phyloP scores from a whole-genome alignment of 2,888 invertebrate species.

The Notodonta ziczac region DNA sequence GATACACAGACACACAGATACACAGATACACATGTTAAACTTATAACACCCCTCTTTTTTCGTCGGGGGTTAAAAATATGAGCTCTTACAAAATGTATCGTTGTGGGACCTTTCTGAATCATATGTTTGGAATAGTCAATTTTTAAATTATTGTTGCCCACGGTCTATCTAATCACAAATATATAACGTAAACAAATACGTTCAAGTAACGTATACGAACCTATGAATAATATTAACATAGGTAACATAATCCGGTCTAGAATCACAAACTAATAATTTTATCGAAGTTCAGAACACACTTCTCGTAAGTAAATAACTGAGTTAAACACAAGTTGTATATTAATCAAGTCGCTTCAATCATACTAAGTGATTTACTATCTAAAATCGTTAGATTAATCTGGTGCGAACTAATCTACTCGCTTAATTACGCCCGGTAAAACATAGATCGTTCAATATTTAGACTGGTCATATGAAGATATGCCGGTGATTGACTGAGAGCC shows the following conservation, averaged over 20 bases:
- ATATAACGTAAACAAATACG: background rate
- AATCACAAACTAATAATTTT: background rate
- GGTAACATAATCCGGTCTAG: constrained; percentile 17
- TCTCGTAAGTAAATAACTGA: constrained; percentile 10
- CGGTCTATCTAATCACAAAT: background rate
- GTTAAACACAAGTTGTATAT: constrained; percentile 42
- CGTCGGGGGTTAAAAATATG: too few relatives aligned
- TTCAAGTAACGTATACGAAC: background rate
- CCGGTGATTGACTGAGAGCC: too few relatives aligned
- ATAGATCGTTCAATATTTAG: constrained; percentile 14
- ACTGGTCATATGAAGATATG: background rate
- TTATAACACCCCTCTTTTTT: too few relatives aligned
- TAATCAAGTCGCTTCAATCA: constrained; percentile 60
- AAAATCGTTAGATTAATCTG: constrained; percentile 68
- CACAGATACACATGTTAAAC: too few relatives aligned
- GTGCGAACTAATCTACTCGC: constrained; percentile 59
- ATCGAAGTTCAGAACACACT: background rate
- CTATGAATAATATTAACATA: background rate
- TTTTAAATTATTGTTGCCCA: too few relatives aligned
- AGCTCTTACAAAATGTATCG: too few relatives aligned
- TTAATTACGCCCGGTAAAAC: constrained; percentile 50
- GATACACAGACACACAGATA: too few relatives aligned
- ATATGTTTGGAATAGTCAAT: too few relatives aligned
- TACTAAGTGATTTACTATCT: constrained; percentile 65
- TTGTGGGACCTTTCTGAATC: too few relatives aligned